Conservation (phyloP, 2,888 invertebrate species). For the Drosophila nigritarsus region DNA sequence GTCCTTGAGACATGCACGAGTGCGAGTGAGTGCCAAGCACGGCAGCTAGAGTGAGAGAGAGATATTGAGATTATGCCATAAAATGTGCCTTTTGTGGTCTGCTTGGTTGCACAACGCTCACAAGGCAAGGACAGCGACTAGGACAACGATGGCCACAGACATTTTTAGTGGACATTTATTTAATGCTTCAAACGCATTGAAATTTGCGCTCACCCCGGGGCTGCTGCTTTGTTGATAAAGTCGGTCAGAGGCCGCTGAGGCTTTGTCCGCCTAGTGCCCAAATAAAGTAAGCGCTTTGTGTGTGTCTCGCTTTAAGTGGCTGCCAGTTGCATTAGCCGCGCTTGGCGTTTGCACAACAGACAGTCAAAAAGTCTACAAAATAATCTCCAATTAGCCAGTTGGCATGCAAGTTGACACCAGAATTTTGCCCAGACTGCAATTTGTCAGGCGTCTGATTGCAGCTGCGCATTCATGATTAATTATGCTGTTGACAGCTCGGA, state of each 20-base stretch:
- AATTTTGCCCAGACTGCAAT: constrained; percentile 1
- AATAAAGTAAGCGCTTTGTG: constrained; percentile 40
- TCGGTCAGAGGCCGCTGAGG: constrained; percentile 52
- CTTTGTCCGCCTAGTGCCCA: constrained; percentile 44
- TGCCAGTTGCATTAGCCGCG: constrained; percentile 42
- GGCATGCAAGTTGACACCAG: constrained; percentile 9
- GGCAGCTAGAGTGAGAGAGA: neutral
- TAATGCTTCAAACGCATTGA: constrained; percentile 79
- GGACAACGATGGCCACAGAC: constrained; percentile 53
- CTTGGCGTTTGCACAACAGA: constrained; percentile 10
- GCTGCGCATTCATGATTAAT: constrained; percentile 35
- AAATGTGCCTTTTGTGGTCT: constrained; percentile 58
- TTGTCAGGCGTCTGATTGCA: constrained; percentile 5
- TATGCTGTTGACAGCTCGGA: constrained; percentile 45
- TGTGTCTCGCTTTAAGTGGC: constrained; percentile 23
- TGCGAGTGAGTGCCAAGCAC: constrained; percentile 19
- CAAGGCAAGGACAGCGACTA: constrained; percentile 51
- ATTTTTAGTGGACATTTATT: constrained; percentile 79
- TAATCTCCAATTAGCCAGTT: constrained; percentile 36
- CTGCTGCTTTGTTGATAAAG: constrained; percentile 71
- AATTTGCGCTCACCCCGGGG: constrained; percentile 61
- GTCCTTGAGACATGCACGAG: constrained; percentile 70
- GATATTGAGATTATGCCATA: constrained; percentile 30
- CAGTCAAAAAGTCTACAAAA: constrained; percentile 8
- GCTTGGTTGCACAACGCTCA: constrained; percentile 64